Evolutionary conservation across 2,888 invertebrate species (phyloP), one percentile per base, ranked within the genome.

Genomic region (Caenorhabditis angaria): DNA sequence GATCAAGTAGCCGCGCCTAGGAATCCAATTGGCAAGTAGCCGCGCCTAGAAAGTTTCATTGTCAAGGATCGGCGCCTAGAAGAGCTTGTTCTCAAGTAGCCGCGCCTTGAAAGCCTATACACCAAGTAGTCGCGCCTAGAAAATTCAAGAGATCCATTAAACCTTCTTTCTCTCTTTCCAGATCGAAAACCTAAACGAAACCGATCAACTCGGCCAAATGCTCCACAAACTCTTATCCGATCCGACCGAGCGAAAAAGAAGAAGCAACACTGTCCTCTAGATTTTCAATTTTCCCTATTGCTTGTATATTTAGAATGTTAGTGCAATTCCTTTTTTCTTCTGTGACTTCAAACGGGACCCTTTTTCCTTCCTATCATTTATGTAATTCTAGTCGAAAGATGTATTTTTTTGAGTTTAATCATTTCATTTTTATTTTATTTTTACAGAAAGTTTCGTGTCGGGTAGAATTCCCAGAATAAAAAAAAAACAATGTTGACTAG

Each of bases 201-300:
- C 80, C 28, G 81, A 81, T 61, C 70, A 78, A 41, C 69, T 81
- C 24, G 81, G 81, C 20, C 78, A 81, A 28, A 60, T 77, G 51
- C 51, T 81, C 53, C 77, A 71, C 66, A 80, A 80, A 68, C 55
- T 78, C 20, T 67, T 70, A 56, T 69, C 74, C 10, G 79, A 80
- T 29, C 75, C 72, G 12, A 76, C 74, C 2, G 78, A 81, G 27
- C 61, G 79, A 53, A 79, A 81, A 47, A 64, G 78, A 35, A 56
- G 81, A 24, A 80, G 79, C 62, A 81, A 81, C 54, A 81, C 81
- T 25, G 80, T 81, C 27, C 72, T 81, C 47, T 81, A 76, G 22
- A 41, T 10, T 48, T 10, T 18, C 20, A 20, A 3, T 54, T 24
- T 54, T 54, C 27, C 8, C 22, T 50, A 3, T n/a, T 50, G 50